phyloP scores from a whole-genome alignment of 2,113 vertebrate species.

The Cryptomyrus ogoouensis region DNA sequence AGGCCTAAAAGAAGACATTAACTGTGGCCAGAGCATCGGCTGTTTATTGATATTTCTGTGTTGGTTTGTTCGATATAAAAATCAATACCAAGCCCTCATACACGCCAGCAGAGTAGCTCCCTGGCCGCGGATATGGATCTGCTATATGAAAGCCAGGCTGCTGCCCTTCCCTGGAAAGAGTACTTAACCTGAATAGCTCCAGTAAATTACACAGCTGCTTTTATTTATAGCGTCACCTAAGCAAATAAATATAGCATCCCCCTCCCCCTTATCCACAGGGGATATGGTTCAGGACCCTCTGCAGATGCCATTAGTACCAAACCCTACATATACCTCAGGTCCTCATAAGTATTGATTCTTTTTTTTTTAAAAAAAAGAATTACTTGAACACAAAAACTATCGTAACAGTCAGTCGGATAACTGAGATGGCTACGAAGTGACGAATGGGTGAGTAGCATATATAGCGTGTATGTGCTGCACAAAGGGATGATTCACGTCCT shows the following conservation, averaged over 20 bases:
- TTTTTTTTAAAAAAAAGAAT: not conserved
- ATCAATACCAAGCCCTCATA: not conserved
- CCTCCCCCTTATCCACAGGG: not conserved
- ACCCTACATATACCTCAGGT: not conserved
- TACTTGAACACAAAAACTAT: not conserved
- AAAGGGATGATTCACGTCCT: not conserved
- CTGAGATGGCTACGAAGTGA: not conserved
- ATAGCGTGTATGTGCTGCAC: not conserved
- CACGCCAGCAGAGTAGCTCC: not conserved
- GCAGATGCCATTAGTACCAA: not conserved
- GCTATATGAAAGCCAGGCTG: not conserved
- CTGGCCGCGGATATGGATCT: not conserved
- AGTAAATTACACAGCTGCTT: not conserved
- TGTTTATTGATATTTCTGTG: not conserved
- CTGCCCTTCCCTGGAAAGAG: not conserved
- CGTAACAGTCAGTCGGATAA: not conserved
- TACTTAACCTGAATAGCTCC: not conserved
- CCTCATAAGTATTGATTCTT: not conserved
- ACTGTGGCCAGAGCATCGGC: not conserved
- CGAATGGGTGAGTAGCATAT: not conserved
- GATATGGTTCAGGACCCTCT: not conserved
- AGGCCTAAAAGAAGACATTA: not conserved
- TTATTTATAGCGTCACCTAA: not conserved
- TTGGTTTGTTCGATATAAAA: not conserved
- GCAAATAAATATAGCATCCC: not conserved